A percentile compares a stretch with the other conserved stretches of the same genome.
Conservation (phyloP, 2,888 invertebrate species). For the Laspeyria flexula region DNA sequence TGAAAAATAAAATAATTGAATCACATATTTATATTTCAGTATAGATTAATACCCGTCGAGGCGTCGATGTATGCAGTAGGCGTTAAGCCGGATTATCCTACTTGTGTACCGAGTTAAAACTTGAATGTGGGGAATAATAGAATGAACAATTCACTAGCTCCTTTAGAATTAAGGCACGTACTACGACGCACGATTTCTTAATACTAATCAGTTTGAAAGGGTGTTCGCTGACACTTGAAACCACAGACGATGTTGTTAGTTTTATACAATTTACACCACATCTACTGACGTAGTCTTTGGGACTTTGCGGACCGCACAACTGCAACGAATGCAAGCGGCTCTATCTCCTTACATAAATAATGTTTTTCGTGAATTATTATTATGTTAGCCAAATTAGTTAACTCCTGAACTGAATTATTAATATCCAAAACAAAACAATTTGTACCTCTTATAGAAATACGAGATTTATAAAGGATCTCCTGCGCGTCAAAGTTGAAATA, state of each 20-base stretch:
- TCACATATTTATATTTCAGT: too few relatives aligned
- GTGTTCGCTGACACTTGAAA: constrained; percentile 27
- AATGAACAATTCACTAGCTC: constrained; percentile 30
- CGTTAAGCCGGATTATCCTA: constrained; percentile 47
- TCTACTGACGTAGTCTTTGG: too few relatives aligned
- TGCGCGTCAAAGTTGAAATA: not conserved
- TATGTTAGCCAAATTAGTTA: too few relatives aligned
- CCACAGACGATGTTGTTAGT: constrained; percentile 35
- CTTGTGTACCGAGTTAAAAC: constrained; percentile 42
- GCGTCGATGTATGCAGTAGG: constrained; percentile 34
- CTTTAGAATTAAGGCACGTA: constrained; percentile 54
- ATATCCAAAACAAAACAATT: too few relatives aligned
- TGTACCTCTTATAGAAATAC: not conserved
- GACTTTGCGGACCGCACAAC: too few relatives aligned
- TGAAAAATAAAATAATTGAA: too few relatives aligned
- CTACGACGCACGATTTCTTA: constrained; percentile 55
- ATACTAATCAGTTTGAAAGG: constrained; percentile 58
- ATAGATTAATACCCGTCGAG: too few relatives aligned
- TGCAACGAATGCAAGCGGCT: too few relatives aligned
- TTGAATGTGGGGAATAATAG: constrained; percentile 43
- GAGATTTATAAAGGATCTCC: not conserved
- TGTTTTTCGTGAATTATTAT: too few relatives aligned
- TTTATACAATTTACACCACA: too few relatives aligned
- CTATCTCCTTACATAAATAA: too few relatives aligned
- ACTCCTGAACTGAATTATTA: too few relatives aligned